phyloP scores from a whole-genome alignment of 2,888 invertebrate genomes.

The Tipula lateralis region DNA sequence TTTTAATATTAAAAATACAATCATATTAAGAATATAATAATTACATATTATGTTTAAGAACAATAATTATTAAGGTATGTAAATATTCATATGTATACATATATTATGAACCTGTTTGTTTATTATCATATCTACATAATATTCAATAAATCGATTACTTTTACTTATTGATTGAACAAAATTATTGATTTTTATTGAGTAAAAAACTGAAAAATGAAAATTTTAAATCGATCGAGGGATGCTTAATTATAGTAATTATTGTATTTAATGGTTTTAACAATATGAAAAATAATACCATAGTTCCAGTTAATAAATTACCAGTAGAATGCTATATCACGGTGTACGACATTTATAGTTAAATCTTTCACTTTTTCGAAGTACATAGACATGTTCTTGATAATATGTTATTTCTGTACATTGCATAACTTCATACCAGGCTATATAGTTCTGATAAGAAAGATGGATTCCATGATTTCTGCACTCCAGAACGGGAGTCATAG shows the following conservation, averaged over 20 bases:
- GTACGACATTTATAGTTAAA: background rate
- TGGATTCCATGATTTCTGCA: too few species aligned
- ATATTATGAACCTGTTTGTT: background rate
- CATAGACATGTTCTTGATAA: background rate
- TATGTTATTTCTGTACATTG: too few species aligned
- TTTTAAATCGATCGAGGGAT: background rate
- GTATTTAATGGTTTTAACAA: background rate
- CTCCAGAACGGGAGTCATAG: too few species aligned
- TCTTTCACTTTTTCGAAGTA: background rate
- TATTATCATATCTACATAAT: background rate
- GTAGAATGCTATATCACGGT: background rate
- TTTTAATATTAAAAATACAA: background rate
- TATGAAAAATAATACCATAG: background rate
- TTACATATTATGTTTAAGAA: background rate
- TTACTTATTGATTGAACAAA: background rate
- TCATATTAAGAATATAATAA: background rate
- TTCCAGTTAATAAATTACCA: background rate
- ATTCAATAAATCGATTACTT: slow-evolving; percentile 1
- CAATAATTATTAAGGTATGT: background rate
- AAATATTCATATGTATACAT: background rate
- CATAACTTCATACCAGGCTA: too few species aligned
- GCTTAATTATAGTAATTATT: slow-evolving; percentile 1
- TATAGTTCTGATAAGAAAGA: too few species aligned
- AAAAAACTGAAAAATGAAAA: background rate
- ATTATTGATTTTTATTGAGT: background rate